Evolutionary conservation across 2,888 invertebrate species (phyloP), one percentile per base, ranked within the genome.

Genomic region (Acanthococcus lagerstroemiae): DNA sequence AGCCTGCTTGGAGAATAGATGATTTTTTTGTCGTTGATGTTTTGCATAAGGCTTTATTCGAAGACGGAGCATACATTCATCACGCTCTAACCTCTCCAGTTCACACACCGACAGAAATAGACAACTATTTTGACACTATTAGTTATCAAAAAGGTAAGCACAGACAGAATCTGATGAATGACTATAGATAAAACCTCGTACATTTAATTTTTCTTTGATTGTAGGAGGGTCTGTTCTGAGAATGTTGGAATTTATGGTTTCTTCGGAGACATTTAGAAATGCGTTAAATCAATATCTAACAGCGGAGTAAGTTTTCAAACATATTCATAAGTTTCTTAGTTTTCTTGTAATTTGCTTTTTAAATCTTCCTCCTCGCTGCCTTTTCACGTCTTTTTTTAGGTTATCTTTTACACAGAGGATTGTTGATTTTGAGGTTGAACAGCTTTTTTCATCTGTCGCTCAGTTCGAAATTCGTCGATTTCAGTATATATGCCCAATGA

Each of bases 101-200:
- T 0, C 79, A 79, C 6, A 82, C 81, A 6, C 83, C 84, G 0
- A 72, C 73, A 0, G 79, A 85, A 69, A 81, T 86, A 4, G 77
- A 78, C 5, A 76, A 75, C 1, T 83, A 84, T 79, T 88, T 88
- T 71, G 82, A 83, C 44, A 79, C 78, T 1, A 81, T 88, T 67
- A 80, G 83, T 0, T 88, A 88, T 72, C 82, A 82, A 69, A 88
- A 89, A 74, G 86, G 84, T 82, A 74, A 25, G n/a, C n/a, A n/a
- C n/a, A n/a, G n/a, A n/a, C n/a, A n/a, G n/a, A n/a, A n/a, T n/a
- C n/a, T n/a, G n/a, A n/a, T n/a, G n/a, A n/a, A n/a, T n/a, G n/a
- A n/a, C n/a, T n/a, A n/a, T n/a, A n/a, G n/a, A n/a, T n/a, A n/a
- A n/a, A n/a, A n/a, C n/a, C n/a, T n/a, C n/a, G n/a, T n/a, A n/a